Percentiles rank a stretch among this genome's conserved stretches.
Conservation (phyloP, 1,140 invertebrate genomes). For the Chymomyza costata region DNA sequence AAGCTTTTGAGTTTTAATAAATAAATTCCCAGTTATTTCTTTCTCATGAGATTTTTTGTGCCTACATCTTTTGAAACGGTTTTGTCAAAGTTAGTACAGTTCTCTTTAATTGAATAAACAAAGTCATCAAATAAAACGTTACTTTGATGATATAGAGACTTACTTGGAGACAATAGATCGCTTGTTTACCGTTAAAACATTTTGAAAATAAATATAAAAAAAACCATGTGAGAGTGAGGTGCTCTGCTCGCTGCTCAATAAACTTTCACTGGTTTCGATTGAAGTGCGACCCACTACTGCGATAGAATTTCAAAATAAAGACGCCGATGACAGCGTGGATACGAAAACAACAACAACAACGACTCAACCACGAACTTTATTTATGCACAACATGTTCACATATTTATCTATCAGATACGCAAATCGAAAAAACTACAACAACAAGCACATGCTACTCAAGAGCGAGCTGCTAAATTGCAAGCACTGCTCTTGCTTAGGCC, state of each 20-base stretch:
- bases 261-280: constrained; percentile 70
- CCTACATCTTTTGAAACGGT: too few species aligned
- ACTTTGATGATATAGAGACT: too few species aligned
- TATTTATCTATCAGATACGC: too few species aligned
- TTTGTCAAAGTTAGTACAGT: too few species aligned
- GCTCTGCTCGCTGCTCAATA: constrained; percentile 56
- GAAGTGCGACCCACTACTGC: constrained; percentile 3
- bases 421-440: constrained; percentile 15
- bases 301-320: constrained; percentile 43
- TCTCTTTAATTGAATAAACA: too few species aligned
- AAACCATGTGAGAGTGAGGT: not conserved
- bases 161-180: not conserved
- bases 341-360: constrained; percentile 17
- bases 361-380: too few species aligned
- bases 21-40: too few species aligned
- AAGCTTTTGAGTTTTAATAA: too few species aligned
- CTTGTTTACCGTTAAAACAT: not conserved
- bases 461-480: constrained; percentile 17
- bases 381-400: too few species aligned
- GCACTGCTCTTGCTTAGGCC: not conserved
- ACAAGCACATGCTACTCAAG: constrained; percentile 21
- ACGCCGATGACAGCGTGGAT: constrained; percentile 13
- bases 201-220: not conserved
- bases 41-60: too few species aligned
- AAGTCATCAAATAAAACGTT: too few species aligned